These are phyloP conservation scores for Amphipyra tragopoginis DNA, from an alignment of 2,888 invertebrate species.

Conservation along the genomic window DNA sequence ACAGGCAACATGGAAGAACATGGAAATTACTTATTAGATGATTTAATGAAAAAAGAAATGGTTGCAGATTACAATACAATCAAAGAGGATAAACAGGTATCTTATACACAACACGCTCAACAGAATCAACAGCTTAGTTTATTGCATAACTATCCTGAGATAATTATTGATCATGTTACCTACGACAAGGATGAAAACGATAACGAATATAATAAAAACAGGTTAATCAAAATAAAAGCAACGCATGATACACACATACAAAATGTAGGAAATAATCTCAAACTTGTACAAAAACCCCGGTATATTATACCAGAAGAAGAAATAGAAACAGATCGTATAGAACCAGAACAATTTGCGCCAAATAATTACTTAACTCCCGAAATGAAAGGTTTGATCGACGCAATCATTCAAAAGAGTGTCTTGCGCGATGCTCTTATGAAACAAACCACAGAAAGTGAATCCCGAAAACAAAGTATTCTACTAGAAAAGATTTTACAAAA, in stretches of 20 bases:
- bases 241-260: conserved; percentile 5
- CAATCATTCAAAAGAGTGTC: conserved; percentile 32
- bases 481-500: conserved; percentile 48
- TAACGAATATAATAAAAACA: conserved; percentile 2
- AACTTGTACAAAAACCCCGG: conserved; percentile 7
- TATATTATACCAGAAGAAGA: conserved; percentile 28
- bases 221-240: conserved; percentile 2
- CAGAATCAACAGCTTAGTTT: conserved; percentile 26
- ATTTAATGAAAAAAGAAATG: conserved; percentile 28
- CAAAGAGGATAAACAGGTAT: conserved; percentile 11
- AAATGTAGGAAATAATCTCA: background rate
- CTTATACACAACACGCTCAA: conserved; percentile 12
- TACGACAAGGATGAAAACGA: conserved; percentile 36
- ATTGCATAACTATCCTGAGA: conserved; percentile 44
- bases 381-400: conserved; percentile 26
- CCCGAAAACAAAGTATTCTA: conserved; percentile 41
- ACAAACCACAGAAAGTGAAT: conserved; percentile 32
- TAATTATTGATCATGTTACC: conserved; percentile 39
- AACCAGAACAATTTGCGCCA: conserved; percentile 8
- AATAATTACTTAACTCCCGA: conserved; percentile 21
- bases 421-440: conserved; percentile 27
- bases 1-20: conserved; percentile 12
- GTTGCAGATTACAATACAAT: conserved; percentile 1
- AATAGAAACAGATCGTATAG: background rate
- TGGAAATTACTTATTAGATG: conserved; percentile 22